A percentile compares a stretch with the other conserved stretches of the same genome.
These are phyloP conservation scores for Halcyon badia DNA, from an alignment of 2,797 vertebrate genomes.

Conservation along the genomic window DNA sequence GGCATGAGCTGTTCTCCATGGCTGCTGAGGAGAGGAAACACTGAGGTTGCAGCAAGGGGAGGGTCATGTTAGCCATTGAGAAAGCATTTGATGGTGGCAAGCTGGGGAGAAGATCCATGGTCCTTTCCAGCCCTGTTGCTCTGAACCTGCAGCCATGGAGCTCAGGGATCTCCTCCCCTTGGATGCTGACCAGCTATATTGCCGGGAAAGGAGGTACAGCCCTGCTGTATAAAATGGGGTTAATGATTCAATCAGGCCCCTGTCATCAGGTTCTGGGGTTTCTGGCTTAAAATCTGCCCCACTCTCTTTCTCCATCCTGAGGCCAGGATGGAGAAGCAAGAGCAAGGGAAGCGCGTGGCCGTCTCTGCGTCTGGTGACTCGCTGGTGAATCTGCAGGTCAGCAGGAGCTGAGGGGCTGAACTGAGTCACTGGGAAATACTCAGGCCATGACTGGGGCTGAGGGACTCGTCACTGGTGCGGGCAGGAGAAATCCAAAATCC, in stretches of 20 bases:
- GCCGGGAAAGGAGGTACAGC: background rate
- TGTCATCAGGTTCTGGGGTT: background rate
- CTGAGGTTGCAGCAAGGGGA: background rate
- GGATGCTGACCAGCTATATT: background rate
- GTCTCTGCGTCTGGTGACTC: background rate
- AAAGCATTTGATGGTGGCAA: background rate
- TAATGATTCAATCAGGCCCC: background rate
- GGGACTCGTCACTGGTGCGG: accelerated
- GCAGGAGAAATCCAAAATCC: background rate
- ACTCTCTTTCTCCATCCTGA: accelerated
- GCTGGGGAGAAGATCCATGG: background rate
- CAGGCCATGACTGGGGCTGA: background rate
- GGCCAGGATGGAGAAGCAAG: background rate
- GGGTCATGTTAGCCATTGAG: background rate
- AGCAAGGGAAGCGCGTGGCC: background rate
- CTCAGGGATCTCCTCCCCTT: background rate
- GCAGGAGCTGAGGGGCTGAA: background rate
- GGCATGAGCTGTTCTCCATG: background rate
- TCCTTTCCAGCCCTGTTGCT: background rate
- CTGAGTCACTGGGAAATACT: background rate
- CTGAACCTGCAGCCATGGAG: background rate
- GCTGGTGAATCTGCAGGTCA: background rate
- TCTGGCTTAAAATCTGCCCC: background rate
- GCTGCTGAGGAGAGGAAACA: background rate
- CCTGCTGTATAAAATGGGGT: background rate